Percentiles rank a stretch among this genome's conserved stretches.
Conservation (phyloP, 2,113 vertebrate genomes). For the Rhinopomastus cyanomelas region DNA sequence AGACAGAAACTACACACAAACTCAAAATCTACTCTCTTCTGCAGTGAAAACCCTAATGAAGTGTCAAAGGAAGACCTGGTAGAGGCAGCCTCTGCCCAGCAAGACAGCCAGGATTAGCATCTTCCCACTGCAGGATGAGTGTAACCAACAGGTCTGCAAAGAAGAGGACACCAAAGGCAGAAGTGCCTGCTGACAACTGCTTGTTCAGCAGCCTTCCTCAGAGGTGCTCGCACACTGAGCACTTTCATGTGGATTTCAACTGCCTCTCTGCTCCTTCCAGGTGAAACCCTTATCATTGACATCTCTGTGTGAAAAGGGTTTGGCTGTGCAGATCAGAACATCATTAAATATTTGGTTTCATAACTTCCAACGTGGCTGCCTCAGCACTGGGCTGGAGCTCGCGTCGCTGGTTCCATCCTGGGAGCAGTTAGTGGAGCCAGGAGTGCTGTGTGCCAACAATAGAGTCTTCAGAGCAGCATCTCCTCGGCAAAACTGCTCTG, state of each 20-base stretch:
- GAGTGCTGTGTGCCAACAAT: not conserved
- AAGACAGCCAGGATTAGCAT: not conserved
- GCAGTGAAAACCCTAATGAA: accelerated
- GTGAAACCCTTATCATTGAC: not conserved
- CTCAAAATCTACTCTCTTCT: not conserved
- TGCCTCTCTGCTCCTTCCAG: not conserved
- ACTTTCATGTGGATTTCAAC: not conserved
- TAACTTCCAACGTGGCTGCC: not conserved
- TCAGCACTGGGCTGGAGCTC: not conserved
- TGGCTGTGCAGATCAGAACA: not conserved
- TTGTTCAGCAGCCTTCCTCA: not conserved
- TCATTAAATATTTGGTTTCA: constrained; percentile 18
- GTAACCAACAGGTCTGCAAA: not conserved
- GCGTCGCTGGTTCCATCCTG: not conserved
- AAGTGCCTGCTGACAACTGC: not conserved
- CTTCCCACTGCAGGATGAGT: not conserved
- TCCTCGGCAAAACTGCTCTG: not conserved
- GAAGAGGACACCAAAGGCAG: not conserved
- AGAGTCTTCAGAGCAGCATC: not conserved
- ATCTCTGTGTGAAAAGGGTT: not conserved
- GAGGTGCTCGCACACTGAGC: not conserved
- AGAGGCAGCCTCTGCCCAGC: not conserved
- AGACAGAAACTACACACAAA: not conserved
- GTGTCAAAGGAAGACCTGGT: not conserved
- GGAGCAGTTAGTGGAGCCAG: not conserved